Evolutionary conservation across 30 jellyfish, hydroid and myxozoan species (phyloP).

Genomic region (Hydractinia symbiolongicarpus): DNA sequence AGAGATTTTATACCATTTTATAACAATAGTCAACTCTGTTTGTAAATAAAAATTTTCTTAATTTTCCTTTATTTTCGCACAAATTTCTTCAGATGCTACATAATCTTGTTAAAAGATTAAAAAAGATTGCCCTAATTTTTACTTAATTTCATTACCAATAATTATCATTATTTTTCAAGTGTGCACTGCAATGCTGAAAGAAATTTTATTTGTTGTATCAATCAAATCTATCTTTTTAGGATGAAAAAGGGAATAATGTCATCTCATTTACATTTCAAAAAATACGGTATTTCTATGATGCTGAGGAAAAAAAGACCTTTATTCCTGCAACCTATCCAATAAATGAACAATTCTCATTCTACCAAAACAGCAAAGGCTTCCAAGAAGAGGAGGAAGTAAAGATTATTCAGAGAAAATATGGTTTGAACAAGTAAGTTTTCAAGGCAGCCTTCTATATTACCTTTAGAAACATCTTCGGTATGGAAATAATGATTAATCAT

Average conservation of each 20-base stretch:
- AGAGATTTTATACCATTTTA: too few species aligned
- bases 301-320: conserved; percentile 77
- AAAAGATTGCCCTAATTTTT: neutral
- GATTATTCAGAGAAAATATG: conserved; percentile 66
- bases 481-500: too few species aligned
- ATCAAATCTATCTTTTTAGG: conserved; percentile 58
- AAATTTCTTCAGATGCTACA: neutral
- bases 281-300: conserved; percentile 61
- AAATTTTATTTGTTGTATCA: too few species aligned
- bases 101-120: neutral
- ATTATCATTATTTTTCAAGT: neutral
- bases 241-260: conserved; percentile 34
- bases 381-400: conserved; percentile 71
- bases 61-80: too few species aligned
- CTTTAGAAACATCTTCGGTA: neutral
- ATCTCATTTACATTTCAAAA: conserved; percentile 81
- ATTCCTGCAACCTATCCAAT: conserved; percentile 65
- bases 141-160: too few species aligned
- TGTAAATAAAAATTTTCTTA: too few species aligned
- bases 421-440: conserved; percentile 66
- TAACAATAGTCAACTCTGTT: too few species aligned
- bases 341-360: conserved; percentile 64
- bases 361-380: conserved; percentile 89
- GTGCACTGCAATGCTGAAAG: neutral
- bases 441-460: too few species aligned